Base-by-base conservation (phyloP, 1,140 invertebrate genomes). In the Metaphire vulgaris region DNA sequence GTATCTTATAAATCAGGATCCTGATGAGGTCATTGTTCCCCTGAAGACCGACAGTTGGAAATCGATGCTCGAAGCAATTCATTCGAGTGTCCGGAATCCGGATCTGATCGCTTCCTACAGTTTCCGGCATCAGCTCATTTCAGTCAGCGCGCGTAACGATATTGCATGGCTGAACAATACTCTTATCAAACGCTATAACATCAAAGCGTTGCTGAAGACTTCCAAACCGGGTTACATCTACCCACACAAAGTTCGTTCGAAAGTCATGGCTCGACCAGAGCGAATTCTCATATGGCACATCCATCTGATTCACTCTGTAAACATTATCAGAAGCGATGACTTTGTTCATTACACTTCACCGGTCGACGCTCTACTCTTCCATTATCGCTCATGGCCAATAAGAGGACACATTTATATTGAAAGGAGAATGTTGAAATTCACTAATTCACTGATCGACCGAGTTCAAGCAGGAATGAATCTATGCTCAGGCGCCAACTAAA, bases 11-110 rank as follows among this genome's bases (percentile, higher is more conserved):
- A 89, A 96, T 32, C 91, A 96, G 26, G 94, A 97, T 86, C 88
- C 96, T 72, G 94, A 97, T 82, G 94, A 97, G 85, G 92, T 92
- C 81, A 92, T 96, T 77, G 89, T 96, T 79, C 94, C 94, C 0
- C 90, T 91, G 65, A 88, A 91, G 77, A 91, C 93, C 79, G 87
- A 90, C 72, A 91, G 91, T 0, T 69, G 68, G 68, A 2, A 69
- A 69, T 12, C 41, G 41, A 56, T 56, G 41, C 41, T 56, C 21
- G 21, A 12, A 6, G 41, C 41, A 12, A 56, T 56, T 56, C 41
- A 56, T 21, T 12, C 6, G 6, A 6, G 41, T 21, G 21, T 56
- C 41, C n/a, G n/a, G n/a, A n/a, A 56, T 12, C 6, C 41, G 6
- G 41, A 56, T 12, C 41, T 12, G 41, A 56, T 56, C 21, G 41